phyloP scores from a whole-genome alignment of 2,113 vertebrate species.

The Aegotheles bennettii region DNA sequence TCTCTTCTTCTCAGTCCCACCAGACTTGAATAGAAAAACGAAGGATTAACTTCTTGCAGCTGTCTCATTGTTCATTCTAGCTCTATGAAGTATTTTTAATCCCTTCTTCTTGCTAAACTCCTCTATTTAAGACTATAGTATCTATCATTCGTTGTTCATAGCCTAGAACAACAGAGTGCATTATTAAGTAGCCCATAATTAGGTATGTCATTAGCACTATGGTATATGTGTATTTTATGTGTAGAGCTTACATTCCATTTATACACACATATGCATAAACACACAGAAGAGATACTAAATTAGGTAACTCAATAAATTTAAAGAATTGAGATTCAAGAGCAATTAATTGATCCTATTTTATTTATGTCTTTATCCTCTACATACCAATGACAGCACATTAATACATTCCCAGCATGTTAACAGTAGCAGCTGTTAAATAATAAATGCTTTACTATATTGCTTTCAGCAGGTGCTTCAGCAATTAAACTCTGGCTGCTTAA shows the following conservation, averaged over 20 bases:
- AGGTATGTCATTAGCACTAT: not conserved
- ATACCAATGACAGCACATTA: not conserved
- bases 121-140: not conserved
- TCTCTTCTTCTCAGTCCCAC: not conserved
- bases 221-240: not conserved
- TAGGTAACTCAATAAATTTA: not conserved
- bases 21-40: conserved; percentile 11
- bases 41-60: not conserved
- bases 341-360: not conserved
- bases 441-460: conserved; percentile 32
- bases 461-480: conserved; percentile 48
- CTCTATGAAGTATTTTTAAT: not conserved
- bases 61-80: not conserved
- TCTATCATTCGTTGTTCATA: not conserved
- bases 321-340: not conserved
- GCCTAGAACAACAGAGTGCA: not conserved
- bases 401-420: conserved; percentile 55
- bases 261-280: not conserved
- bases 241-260: not conserved
- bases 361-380: not conserved
- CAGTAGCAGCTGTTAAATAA: conserved; percentile 43
- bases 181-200: not conserved
- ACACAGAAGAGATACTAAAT: not conserved
- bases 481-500: conserved; percentile 36
- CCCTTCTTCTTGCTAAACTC: not conserved